phyloP scores from a whole-genome alignment of 2,888 invertebrate species.

The Hemithea aestivaria region DNA sequence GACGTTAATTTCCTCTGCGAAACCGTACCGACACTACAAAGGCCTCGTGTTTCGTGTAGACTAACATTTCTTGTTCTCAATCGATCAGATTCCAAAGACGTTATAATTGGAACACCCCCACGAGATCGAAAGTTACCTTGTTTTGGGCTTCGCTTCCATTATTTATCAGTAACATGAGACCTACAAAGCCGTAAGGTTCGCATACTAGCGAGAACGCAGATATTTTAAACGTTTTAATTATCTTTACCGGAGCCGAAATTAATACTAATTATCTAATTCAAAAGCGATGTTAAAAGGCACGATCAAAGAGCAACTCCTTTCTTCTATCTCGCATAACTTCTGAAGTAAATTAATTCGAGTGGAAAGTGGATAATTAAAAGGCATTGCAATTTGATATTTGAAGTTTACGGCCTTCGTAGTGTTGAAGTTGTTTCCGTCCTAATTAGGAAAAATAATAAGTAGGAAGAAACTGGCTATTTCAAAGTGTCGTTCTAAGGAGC shows the following conservation, averaged over 20 bases:
- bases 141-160: no score
- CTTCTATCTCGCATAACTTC: conserved; percentile 39
- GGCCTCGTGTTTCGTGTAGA: no score
- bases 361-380: conserved; percentile 37
- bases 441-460: no score
- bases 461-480: no score
- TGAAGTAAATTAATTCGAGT: conserved; percentile 43
- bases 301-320: conserved; percentile 45
- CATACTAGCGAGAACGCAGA: conserved; percentile 4
- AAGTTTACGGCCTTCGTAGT: background rate
- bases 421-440: background rate
- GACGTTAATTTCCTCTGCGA: no score
- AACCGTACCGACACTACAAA: no score
- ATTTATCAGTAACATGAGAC: no score
- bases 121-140: no score
- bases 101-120: no score
- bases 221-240: conserved; percentile 40
- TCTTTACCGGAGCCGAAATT: conserved; percentile 39
- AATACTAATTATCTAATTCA: conserved; percentile 47
- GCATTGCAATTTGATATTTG: conserved; percentile 25
- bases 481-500: no score
- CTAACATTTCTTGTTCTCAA: no score
- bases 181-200: background rate
- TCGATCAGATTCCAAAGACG: no score
- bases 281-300: conserved; percentile 41